These are phyloP conservation scores for Zosterops hypoxanthus DNA, from an alignment of 2,113 vertebrate genomes.

Conservation along the genomic window DNA sequence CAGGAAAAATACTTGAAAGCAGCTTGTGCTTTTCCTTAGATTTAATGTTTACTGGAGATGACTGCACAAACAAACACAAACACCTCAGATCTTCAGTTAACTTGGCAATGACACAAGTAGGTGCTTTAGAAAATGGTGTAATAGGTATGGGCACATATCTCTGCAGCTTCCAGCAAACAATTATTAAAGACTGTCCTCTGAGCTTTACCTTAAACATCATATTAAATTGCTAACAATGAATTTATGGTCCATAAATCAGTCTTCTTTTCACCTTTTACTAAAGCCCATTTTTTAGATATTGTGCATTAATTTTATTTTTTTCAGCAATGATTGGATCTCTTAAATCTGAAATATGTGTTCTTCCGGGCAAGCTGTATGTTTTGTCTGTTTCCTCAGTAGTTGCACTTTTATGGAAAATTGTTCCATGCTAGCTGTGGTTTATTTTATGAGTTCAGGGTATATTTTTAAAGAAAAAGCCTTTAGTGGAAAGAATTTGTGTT, in stretches of 20 bases:
- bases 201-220: background rate
- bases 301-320: background rate
- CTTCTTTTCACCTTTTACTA: background rate
- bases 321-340: background rate
- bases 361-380: background rate
- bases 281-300: background rate
- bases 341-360: background rate
- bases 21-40: background rate
- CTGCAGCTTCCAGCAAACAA: background rate
- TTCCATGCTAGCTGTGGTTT: background rate
- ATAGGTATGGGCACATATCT: background rate
- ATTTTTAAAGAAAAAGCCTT: constrained; percentile 24
- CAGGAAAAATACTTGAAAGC: background rate
- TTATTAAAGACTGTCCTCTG: background rate
- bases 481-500: constrained; percentile 25
- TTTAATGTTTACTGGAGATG: background rate
- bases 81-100: background rate
- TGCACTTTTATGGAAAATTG: background rate
- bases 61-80: background rate
- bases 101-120: background rate
- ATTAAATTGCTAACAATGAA: background rate
- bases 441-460: constrained; percentile 17
- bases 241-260: background rate
- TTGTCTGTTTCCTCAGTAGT: background rate
- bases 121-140: background rate